Conservation (phyloP, 2,888 invertebrate genomes). For the Alviniconcha strummeri region DNA sequence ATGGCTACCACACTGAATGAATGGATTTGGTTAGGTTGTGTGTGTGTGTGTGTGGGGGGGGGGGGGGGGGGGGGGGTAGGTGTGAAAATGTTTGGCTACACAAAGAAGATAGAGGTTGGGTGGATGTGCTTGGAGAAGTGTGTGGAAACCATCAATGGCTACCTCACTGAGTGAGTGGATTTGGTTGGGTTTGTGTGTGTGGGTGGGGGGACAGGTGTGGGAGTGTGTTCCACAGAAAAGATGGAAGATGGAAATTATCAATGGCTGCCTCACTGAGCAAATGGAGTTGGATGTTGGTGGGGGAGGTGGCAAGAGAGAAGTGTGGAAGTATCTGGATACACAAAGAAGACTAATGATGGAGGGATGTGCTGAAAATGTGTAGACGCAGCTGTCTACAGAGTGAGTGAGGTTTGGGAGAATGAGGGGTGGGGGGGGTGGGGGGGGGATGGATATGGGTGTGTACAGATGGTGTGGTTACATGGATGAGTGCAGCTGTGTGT, state of each 20-base stretch:
- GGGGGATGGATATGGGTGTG: too few relatives aligned
- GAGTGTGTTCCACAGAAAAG: too few relatives aligned
- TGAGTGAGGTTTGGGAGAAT: conserved; percentile 45
- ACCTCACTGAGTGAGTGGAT: conserved; percentile 76
- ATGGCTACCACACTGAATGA: not conserved
- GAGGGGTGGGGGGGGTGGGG: too few relatives aligned
- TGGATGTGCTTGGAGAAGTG: conserved; percentile 91
- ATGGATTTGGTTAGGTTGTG: not conserved
- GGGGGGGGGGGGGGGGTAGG: conserved; percentile 60
- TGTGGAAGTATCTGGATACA: conserved; percentile 85
- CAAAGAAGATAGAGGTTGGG: conserved; percentile 78
- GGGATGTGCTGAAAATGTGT: conserved; percentile 90
- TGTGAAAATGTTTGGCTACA: conserved; percentile 85
- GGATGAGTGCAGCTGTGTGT: too few relatives aligned
- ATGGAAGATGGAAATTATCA: too few relatives aligned
- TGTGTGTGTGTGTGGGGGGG: too few relatives aligned
- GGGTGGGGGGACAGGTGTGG: too few relatives aligned
- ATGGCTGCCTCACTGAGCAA: not conserved
- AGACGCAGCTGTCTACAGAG: conserved; percentile 81
- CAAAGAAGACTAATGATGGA: conserved; percentile 78
- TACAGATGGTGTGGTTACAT: too few relatives aligned
- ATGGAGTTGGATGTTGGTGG: not conserved
- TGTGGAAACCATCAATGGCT: conserved; percentile 82
- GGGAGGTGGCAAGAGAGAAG: conserved; percentile 66
- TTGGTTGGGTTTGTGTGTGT: not conserved